Evolutionary conservation across 92 coral and sea anemone genomes (phyloP), one percentile per base, ranked within the genome.

Genomic region (Phymanthus crucifer): DNA sequence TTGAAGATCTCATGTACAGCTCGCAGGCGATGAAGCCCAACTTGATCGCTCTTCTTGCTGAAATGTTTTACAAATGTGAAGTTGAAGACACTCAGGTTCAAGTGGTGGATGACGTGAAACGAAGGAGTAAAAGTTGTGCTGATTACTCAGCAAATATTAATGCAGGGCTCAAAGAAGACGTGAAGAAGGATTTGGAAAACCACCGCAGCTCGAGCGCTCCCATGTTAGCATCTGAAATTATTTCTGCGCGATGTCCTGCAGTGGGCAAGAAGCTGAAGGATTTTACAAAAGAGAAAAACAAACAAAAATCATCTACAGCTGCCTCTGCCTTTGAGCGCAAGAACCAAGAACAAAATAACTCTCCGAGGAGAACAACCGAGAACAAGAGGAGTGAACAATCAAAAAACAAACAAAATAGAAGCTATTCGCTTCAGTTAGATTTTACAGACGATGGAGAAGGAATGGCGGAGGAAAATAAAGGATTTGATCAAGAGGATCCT

Each of bases 11-110:
- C 46, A 68, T 95, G 77, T 95, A 95, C 78, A 92, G 93, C 61
- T 95, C 98, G 2, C 97, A 87, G 21, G 94, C 95, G 66, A 89
- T 95, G 90, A 95, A 93, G 45, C 94, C 97, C 38, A 95, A 95
- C 47, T 13, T 95, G 35, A 77, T 93, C 23, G 97, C 91, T 13
- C 85, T 95, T 4, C 85, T 95, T 14, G 93, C 98, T 10, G 98
- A 95, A 81, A 83, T 95, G 86, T 95, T 95, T 69, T 79, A 91
- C 18, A 93, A 90, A 78, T 95, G 98, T 24, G 95, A 95, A 67
- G 73, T 74, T 35, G 90, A 90, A 32, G 83, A 77, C n/a, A n/a
- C n/a, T n/a, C n/a, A n/a, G 24, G 84, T 78, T 46, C 74, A 65
- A 48, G 50, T 70, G 11, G 23, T 68, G 17, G 74, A 78, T 14